A percentile compares a stretch with the other conserved stretches of the same genome.
Conservation (phyloP, 2,888 invertebrate species). For the Parascotia fuliginaria region DNA sequence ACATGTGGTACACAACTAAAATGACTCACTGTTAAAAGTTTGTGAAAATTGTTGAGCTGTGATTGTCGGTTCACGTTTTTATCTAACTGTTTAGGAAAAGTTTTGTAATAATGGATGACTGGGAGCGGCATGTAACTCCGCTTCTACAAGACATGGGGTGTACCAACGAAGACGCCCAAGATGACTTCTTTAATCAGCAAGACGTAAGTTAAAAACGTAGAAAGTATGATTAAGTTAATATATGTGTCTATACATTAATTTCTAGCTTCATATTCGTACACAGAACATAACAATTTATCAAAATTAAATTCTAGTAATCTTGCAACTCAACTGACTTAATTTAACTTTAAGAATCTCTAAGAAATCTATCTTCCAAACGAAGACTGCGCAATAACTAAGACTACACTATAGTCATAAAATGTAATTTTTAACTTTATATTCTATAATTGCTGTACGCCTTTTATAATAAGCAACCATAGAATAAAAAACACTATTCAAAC, state of each 20-base stretch:
- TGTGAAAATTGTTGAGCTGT: slow-evolving; percentile 70
- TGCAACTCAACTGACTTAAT: background rate
- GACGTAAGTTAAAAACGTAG: slow-evolving; percentile 77
- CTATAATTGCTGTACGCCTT: slow-evolving; percentile 5
- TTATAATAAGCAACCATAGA: slow-evolving; percentile 1
- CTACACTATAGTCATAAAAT: background rate
- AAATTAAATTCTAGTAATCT: background rate
- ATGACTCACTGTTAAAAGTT: slow-evolving; percentile 62
- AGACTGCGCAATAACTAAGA: background rate
- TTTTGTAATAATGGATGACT: slow-evolving; percentile 83
- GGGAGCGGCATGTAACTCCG: slow-evolving; percentile 87
- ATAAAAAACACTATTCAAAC: slow-evolving; percentile 10
- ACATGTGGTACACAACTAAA: slow-evolving; percentile 62
- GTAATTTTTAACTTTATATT: background rate
- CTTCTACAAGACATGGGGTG: slow-evolving; percentile 86
- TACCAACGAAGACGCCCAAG: slow-evolving; percentile 82
- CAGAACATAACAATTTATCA: too few species aligned
- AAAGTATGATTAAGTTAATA: background rate
- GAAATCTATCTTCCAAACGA: too few species aligned
- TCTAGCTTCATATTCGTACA: too few species aligned
- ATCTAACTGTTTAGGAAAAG: slow-evolving; percentile 55
- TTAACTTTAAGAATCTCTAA: background rate
- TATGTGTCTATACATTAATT: too few species aligned
- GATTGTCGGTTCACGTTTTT: slow-evolving; percentile 60
- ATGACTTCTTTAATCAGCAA: slow-evolving; percentile 86